Base-by-base conservation (phyloP, 2,797 vertebrate species). In the Scarus forsteni region DNA sequence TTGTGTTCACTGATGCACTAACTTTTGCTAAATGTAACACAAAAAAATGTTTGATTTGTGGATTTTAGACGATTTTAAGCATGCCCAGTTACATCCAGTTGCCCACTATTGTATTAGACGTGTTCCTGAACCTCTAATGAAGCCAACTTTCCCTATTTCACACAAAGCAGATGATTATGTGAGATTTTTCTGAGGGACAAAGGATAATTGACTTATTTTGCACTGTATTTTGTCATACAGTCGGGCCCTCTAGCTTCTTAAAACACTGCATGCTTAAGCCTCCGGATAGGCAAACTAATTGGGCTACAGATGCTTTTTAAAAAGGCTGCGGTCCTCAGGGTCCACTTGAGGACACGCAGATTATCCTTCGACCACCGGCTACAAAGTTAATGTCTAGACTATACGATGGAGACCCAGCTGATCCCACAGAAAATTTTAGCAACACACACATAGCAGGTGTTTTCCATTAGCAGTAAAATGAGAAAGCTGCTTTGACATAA, bases 321-420 rank as follows among this genome's bases (percentile, higher is more conserved):
- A 82, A 77, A 80, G 76, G 80, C 84, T 74, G 51, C 58, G 51
- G 73, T 79, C 81, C 82, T 76, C 55, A 36, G 86, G 85, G 85
- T 72, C 75, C 62, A 59, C 79, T 63, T 68, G 59, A 89, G 85
- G 84, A 79, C 63, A 55, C 56, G 56, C 48, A 79, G 80, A 88
- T 88, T 88, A 90, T 90, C 85, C 71, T 75, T 56, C 1, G 50
- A 72, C 81, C 82, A 86, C 77, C 76, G 73, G 82, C 77, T 85
- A 78, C 66, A 81, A 80, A 88, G 68, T 87, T 80, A 89, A 91
- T 84, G 85, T 64, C 69, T 62, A 81, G 87, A 75, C 76, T 74
- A 79, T 80, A 77, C 72, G 44, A 36, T 51, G 19, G 73, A 80
- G 75, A 65, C 40, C 54, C 43, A 19, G 61, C 49, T 15, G 46